Evolutionary conservation across 2,797 vertebrate species (phyloP).

Genomic region (Chiloscyllium punctatum): DNA sequence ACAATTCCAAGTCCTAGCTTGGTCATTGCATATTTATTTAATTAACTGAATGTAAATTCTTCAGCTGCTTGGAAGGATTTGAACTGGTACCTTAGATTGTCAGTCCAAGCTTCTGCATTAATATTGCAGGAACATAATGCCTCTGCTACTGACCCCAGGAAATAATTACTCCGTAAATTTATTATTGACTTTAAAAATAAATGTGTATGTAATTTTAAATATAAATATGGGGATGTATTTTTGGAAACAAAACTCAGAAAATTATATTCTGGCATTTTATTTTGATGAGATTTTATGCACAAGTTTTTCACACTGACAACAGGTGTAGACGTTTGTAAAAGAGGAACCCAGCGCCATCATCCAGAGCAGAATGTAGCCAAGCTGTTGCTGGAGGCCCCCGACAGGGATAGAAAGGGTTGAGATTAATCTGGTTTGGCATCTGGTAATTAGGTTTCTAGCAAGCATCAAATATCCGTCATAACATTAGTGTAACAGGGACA

Average conservation of each 20-base stretch:
- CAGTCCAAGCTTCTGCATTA: neutral
- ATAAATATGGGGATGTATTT: neutral
- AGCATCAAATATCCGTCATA: neutral
- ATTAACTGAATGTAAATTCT: neutral
- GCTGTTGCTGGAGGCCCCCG: neutral
- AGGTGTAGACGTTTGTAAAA: neutral
- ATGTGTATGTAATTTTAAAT: neutral
- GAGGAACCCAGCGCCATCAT: neutral
- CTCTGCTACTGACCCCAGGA: neutral
- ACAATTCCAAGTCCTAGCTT: neutral
- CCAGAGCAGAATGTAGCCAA: neutral
- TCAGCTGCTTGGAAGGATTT: neutral
- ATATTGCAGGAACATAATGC: neutral
- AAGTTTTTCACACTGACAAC: neutral
- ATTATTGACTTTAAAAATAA: neutral
- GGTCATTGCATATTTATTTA: neutral
- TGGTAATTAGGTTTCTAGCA: neutral
- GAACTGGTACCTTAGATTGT: neutral
- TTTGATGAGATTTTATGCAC: neutral
- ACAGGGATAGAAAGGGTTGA: neutral
- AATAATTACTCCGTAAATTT: neutral
- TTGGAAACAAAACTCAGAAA: neutral
- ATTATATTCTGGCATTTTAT: neutral
- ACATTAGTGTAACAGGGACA: neutral
- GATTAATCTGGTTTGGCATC: neutral